These are phyloP conservation scores for Shargacucullia verbasci DNA, from an alignment of 2,888 invertebrate species.

Conservation along the genomic window DNA sequence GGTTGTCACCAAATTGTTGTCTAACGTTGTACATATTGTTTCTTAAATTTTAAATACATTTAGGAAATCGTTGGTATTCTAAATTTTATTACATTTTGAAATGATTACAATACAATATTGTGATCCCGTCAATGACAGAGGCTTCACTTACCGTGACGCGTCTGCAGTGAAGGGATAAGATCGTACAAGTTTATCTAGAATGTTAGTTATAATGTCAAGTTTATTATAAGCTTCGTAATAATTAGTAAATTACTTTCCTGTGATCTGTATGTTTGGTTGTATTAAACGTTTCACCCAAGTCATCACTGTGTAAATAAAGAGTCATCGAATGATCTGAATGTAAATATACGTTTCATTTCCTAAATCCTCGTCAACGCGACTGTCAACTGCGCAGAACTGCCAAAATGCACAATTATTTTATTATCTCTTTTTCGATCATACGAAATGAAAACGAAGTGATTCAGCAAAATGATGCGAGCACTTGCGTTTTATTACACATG, in stretches of 20 bases:
- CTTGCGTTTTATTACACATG: slow-evolving; percentile 22
- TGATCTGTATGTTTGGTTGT: slow-evolving; percentile 81
- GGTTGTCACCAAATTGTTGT: slow-evolving; percentile 61
- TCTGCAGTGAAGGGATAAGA: slow-evolving; percentile 53
- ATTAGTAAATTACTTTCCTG: slow-evolving; percentile 77
- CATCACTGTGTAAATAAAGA: slow-evolving; percentile 87
- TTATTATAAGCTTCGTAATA: slow-evolving; percentile 75
- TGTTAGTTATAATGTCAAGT: slow-evolving; percentile 63
- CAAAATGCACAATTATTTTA: slow-evolving; percentile 26
- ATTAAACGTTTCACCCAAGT: slow-evolving; percentile 73
- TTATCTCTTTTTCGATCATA: slow-evolving; percentile 27
- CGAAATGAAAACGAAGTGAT: slow-evolving; percentile 39
- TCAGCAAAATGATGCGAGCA: slow-evolving; percentile 27
- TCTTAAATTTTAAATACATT: slow-evolving; percentile 67
- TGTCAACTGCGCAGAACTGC: too few species aligned
- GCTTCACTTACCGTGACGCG: slow-evolving; percentile 28
- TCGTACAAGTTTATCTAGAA: slow-evolving; percentile 63
- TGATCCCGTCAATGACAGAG: slow-evolving; percentile 55
- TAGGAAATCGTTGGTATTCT: slow-evolving; percentile 75
- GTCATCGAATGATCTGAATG: slow-evolving; percentile 88
- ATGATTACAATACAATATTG: slow-evolving; percentile 60
- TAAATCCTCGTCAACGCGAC: slow-evolving; percentile 13
- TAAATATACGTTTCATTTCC: slow-evolving; percentile 77
- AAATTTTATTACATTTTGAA: slow-evolving; percentile 77
- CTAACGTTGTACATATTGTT: slow-evolving; percentile 69